Conservation (phyloP, 2,797 vertebrate genomes). For the Gallinago stenura region DNA sequence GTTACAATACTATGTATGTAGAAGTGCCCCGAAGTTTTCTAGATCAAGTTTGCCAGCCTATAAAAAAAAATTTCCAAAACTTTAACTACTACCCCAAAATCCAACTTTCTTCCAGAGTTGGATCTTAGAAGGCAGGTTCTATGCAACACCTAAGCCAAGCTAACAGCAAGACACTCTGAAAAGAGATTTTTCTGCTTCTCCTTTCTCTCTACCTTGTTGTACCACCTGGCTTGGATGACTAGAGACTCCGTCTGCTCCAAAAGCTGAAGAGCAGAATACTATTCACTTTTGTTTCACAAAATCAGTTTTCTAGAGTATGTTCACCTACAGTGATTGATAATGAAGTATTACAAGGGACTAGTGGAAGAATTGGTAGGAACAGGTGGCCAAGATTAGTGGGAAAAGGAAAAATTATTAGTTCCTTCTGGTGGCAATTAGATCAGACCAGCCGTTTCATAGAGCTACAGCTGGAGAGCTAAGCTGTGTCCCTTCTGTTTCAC, state of each 20-base stretch:
- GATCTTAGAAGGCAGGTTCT: not conserved
- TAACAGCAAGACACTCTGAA: not conserved
- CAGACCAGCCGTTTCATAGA: not conserved
- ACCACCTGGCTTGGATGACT: not conserved
- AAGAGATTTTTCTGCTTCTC: not conserved
- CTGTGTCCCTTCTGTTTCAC: not conserved
- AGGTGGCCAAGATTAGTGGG: not conserved
- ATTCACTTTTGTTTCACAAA: not conserved
- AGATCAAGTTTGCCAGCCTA: not conserved
- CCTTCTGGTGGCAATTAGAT: not conserved
- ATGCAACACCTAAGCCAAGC: not conserved
- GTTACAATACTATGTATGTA: fast-evolving
- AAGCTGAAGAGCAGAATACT: not conserved
- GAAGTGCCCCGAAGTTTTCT: not conserved
- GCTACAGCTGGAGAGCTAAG: not conserved
- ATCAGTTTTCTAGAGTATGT: not conserved
- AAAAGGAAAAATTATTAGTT: not conserved
- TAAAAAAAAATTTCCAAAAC: fast-evolving
- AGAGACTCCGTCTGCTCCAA: not conserved
- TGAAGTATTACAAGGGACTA: not conserved
- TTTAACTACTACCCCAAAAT: not conserved
- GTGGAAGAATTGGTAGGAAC: not conserved
- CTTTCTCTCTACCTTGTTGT: not conserved
- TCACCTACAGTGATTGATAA: not conserved
- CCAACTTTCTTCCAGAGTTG: not conserved